These are phyloP conservation scores for Acheta domesticus DNA, from an alignment of 2,888 invertebrate genomes.

Conservation along the genomic window DNA sequence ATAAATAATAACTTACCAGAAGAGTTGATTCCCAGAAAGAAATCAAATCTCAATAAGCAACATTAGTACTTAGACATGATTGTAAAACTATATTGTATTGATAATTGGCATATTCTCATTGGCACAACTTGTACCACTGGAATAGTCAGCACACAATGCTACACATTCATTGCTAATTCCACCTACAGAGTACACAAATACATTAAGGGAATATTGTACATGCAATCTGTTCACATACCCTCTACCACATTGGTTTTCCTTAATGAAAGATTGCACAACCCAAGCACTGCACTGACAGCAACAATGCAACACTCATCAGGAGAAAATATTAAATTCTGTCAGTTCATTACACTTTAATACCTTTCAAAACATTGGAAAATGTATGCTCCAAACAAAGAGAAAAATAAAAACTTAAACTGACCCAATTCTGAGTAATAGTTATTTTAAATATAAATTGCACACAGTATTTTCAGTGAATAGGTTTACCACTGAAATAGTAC, in stretches of 20 bases:
- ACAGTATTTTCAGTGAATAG: neutral
- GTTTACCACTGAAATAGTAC: no score
- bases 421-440: neutral
- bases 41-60: neutral
- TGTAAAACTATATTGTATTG: neutral
- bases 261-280: neutral
- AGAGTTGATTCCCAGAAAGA: neutral
- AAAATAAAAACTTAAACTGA: neutral
- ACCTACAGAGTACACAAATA: neutral
- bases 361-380: neutral
- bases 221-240: conserved; percentile 10
- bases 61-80: neutral
- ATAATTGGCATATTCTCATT: neutral
- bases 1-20: neutral
- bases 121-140: neutral
- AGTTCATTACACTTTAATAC: neutral
- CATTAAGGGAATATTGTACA: conserved; percentile 1
- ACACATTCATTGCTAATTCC: neutral
- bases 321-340: neutral
- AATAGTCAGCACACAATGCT: neutral
- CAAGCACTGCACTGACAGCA: neutral
- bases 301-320: neutral
- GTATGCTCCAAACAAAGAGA: neutral
- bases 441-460: conserved; percentile 1
- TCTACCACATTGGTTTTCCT: neutral